phyloP scores from a whole-genome alignment of 2,797 vertebrate species.

The Artibeus lituratus region DNA sequence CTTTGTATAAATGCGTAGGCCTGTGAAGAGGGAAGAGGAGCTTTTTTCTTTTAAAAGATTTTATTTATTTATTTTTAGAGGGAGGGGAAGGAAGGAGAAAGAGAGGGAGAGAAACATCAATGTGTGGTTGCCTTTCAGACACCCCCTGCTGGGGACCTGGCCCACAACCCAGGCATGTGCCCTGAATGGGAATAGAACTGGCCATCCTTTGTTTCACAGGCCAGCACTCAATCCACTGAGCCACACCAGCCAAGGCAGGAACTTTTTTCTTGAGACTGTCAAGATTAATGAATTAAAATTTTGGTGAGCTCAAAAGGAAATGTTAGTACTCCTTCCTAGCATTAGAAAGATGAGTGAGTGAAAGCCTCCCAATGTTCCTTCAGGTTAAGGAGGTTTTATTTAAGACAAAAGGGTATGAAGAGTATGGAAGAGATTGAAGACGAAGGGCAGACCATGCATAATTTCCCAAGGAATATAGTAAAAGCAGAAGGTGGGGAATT shows the following conservation, averaged over 20 bases:
- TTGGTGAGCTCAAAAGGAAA: neutral
- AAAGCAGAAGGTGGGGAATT: neutral
- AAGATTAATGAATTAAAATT: neutral
- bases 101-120: too few species aligned
- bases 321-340: neutral
- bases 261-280: neutral
- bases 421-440: neutral
- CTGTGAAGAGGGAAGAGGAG: fast-evolving
- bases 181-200: too few species aligned
- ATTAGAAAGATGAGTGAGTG: neutral
- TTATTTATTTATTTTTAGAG: too few species aligned
- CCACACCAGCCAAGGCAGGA: too few species aligned
- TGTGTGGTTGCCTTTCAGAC: too few species aligned
- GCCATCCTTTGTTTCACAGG: too few species aligned
- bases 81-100: too few species aligned
- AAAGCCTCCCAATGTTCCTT: neutral
- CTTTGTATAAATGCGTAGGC: neutral
- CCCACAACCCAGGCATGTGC: too few species aligned
- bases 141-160: too few species aligned
- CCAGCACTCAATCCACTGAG: too few species aligned
- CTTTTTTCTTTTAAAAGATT: too few species aligned
- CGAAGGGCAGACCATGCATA: neutral
- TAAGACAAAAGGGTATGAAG: neutral
- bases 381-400: neutral
- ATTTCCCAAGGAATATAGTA: neutral